Evolutionary conservation across 1,140 invertebrate genomes (phyloP).

Genomic region (Anadara kagoshimensis): DNA sequence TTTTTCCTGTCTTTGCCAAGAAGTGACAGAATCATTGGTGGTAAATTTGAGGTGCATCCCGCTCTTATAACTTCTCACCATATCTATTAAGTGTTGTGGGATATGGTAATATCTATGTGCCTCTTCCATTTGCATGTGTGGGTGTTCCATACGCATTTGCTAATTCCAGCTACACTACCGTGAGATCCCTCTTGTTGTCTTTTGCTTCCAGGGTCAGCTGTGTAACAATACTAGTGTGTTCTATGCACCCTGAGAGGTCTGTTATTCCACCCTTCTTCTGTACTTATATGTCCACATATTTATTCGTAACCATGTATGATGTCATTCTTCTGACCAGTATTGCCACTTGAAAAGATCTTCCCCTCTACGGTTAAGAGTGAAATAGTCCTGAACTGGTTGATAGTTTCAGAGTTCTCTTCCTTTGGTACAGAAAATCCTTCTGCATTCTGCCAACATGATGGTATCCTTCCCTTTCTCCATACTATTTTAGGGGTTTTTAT

Average conservation of each 20-base stretch:
- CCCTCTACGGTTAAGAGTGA: too few species aligned
- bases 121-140: slow-evolving; percentile 24
- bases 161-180: slow-evolving; percentile 20
- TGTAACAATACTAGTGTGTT: slow-evolving; percentile 4
- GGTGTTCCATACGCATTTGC: slow-evolving; percentile 33
- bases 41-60: slow-evolving; percentile 29
- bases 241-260: slow-evolving; percentile 5
- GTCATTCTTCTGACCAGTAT: too few species aligned
- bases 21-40: slow-evolving; percentile 1
- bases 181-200: not conserved
- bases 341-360: too few species aligned
- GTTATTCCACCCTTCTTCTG: too few species aligned
- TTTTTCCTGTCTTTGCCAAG: slow-evolving; percentile 7
- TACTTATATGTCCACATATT: too few species aligned
- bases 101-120: slow-evolving; percentile 32
- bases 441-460: too few species aligned
- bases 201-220: slow-evolving; percentile 22
- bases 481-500: too few species aligned
- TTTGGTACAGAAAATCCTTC: too few species aligned
- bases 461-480: too few species aligned
- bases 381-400: too few species aligned
- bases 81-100: slow-evolving; percentile 12
- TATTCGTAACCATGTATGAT: too few species aligned
- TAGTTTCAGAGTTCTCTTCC: too few species aligned
- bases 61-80: slow-evolving; percentile 23